A percentile compares a stretch with the other conserved stretches of the same genome.
These are phyloP conservation scores for Dryobota labecula DNA, from an alignment of 2,888 invertebrate species.

Conservation along the genomic window DNA sequence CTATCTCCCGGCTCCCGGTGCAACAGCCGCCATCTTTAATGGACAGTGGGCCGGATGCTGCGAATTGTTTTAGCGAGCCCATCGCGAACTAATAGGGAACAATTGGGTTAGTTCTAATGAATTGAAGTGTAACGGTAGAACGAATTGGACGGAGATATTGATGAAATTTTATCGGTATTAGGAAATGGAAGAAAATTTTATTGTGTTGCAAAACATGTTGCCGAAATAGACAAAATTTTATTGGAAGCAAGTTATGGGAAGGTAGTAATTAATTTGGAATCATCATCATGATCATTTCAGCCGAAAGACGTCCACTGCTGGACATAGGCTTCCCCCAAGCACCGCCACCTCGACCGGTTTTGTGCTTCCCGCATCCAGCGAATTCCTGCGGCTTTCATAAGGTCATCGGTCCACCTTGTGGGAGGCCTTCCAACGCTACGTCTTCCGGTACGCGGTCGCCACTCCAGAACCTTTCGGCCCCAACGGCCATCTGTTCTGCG, in stretches of 20 bases:
- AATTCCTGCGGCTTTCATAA: too few species aligned
- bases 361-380: too few species aligned
- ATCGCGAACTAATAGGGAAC: constrained; percentile 60
- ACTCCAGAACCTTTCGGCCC: too few species aligned
- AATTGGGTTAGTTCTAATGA: constrained; percentile 64
- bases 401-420: too few species aligned
- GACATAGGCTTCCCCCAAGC: too few species aligned
- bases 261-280: background rate
- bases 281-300: too few species aligned
- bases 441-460: too few species aligned
- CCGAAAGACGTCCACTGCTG: too few species aligned
- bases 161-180: constrained; percentile 7
- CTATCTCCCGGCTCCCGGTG: constrained; percentile 29
- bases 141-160: constrained; percentile 22
- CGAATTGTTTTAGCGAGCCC: constrained; percentile 73
- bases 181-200: background rate
- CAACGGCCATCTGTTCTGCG: too few species aligned
- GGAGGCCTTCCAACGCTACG: too few species aligned
- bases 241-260: background rate
- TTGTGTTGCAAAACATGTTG: background rate
- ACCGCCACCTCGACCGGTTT: too few species aligned
- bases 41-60: constrained; percentile 70
- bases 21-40: constrained; percentile 63
- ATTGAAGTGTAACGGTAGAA: constrained; percentile 42
- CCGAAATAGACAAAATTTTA: background rate